These are phyloP conservation scores for Ursus arctos DNA, from an alignment of 2,113 vertebrate genomes.

Conservation along the genomic window DNA sequence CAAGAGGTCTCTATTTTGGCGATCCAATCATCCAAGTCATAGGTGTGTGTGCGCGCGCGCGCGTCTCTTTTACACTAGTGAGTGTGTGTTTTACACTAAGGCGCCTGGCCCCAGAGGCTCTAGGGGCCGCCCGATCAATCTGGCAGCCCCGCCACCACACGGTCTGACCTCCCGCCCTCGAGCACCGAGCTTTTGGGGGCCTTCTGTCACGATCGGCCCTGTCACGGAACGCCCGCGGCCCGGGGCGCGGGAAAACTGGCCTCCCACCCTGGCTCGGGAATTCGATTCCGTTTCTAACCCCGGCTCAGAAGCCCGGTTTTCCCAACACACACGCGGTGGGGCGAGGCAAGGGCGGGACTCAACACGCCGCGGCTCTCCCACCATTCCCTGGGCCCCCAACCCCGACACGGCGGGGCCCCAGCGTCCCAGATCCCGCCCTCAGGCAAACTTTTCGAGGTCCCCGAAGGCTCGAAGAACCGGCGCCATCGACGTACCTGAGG, in stretches of 20 bases:
- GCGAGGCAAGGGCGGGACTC: constrained; percentile 11
- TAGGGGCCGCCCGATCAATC: background rate
- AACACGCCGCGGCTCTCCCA: background rate
- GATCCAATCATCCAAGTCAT: constrained; percentile 49
- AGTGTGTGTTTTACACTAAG: constrained; percentile 6
- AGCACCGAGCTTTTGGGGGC: background rate
- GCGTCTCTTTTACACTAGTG: background rate
- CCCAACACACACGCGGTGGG: background rate
- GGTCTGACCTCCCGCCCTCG: background rate
- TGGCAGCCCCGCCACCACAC: background rate
- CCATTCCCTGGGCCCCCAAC: background rate
- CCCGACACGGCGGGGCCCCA: background rate
- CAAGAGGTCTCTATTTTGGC: constrained; percentile 74
- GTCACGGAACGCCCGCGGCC: background rate
- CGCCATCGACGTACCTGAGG: constrained; percentile 76
- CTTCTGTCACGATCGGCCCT: background rate
- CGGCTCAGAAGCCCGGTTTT: background rate
- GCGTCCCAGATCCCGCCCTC: background rate
- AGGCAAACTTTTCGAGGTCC: constrained; percentile 65
- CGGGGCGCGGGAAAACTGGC: background rate
- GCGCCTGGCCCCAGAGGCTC: constrained; percentile 27
- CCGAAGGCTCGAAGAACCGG: background rate
- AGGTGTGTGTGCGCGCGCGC: background rate
- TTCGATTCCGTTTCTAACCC: background rate
- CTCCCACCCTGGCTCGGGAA: background rate